Conservation (phyloP, 2,888 invertebrate species). For the Volucella inflata region DNA sequence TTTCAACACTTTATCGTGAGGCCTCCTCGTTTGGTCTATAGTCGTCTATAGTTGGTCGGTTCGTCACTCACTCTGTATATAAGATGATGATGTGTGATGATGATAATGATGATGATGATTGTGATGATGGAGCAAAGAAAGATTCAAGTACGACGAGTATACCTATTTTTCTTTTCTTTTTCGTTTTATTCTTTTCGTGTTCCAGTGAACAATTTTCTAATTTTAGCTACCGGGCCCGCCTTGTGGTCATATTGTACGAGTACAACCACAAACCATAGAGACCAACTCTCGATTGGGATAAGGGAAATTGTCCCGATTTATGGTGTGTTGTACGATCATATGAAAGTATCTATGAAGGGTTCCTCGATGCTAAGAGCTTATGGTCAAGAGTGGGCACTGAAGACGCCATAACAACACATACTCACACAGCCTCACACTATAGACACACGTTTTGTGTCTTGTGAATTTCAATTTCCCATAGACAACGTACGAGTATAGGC, state of each 20-base stretch:
- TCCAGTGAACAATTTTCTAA: constrained; percentile 32
- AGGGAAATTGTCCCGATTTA: constrained; percentile 46
- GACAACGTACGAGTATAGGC: too few relatives aligned
- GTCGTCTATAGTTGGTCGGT: constrained; percentile 9
- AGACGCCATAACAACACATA: constrained; percentile 29
- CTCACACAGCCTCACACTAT: constrained; percentile 16
- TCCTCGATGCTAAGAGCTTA: constrained; percentile 29
- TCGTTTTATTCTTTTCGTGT: constrained; percentile 5
- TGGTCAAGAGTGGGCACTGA: constrained; percentile 52
- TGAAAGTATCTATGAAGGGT: constrained; percentile 42
- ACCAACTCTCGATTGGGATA: constrained; percentile 17
- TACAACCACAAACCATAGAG: neutral
- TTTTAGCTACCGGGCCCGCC: constrained; percentile 57
- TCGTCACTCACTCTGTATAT: neutral
- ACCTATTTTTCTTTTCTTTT: neutral
- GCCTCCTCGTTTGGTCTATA: constrained; percentile 17
- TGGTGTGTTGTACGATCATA: constrained; percentile 8
- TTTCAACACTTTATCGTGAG: constrained; percentile 72
- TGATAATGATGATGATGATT: neutral
- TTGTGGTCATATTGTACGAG: constrained; percentile 31
- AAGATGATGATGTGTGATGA: constrained; percentile 52
- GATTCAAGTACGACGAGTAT: too few relatives aligned
- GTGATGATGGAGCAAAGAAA: constrained; percentile 1
- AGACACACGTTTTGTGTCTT: constrained; percentile 5
- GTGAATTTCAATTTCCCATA: constrained; percentile 53